Base-by-base conservation (phyloP, 1,140 invertebrate species). In the Xylocopa sonorina region DNA sequence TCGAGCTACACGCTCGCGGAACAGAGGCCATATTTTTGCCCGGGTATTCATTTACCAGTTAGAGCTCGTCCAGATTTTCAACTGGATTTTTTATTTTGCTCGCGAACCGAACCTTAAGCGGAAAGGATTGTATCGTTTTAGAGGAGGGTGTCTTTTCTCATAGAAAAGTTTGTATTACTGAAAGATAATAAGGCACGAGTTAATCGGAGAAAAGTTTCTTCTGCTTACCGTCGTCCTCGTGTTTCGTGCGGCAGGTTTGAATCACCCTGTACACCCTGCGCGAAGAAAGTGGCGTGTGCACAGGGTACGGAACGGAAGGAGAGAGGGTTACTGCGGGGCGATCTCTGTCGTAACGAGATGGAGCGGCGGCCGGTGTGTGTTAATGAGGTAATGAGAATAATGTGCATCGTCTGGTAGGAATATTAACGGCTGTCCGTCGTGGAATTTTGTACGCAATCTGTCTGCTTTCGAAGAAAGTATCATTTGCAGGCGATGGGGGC, bases 401-500 rank as follows among this genome's bases (percentile, higher is more conserved):
- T 46, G 74, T 21, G 74, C 64, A 67, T 57, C 38, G 51, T 76
- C 62, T 43, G 63, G 38, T 34, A 48, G 27, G 63, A 46, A 77
- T 77, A 77, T 77, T 77, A 77, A 77, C 63, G 67, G 67, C 41
- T 48, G 50, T 71, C 38, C 63, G 50, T 76, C 38, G 21, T 34
- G 41, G 66, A 58, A 77, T 69, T 69, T 69, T 68, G 75, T 38
- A 46, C 66, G 60, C 72, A 41, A 53, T 66, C 72, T 75, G 60
- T 69, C 74, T 55, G 67, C 32, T 71, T 69, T 71, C 55, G 75
- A 78, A 78, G 75, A 78, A 78, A 78, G 75, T 71, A 78, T 78
- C 75, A 78, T 60, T 78, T 41, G 75, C 67, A 53, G 27, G 18
- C n/a, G n/a, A n/a, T n/a, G n/a, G 66, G 10, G 21, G 55, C 66